Conservation (phyloP, 2,113 vertebrate species). For the Onychostruthus taczanowskii region DNA sequence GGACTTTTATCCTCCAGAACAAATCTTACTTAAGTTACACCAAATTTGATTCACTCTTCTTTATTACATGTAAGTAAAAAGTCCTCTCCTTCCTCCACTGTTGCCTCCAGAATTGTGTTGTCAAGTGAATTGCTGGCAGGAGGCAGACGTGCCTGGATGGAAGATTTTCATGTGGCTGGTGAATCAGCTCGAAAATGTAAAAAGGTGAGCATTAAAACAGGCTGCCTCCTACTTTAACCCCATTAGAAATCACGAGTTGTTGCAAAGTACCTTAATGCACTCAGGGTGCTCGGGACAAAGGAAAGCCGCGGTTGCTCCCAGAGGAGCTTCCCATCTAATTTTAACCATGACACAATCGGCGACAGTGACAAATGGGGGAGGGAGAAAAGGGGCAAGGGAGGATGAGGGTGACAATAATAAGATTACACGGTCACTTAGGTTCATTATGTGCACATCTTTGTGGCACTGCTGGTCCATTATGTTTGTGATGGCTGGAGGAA, state of each 20-base stretch:
- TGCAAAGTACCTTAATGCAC: background rate
- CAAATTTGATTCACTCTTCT: background rate
- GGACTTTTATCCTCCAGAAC: background rate
- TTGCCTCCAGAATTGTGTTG: background rate
- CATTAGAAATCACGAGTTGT: background rate
- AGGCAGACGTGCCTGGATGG: background rate
- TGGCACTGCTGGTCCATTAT: background rate
- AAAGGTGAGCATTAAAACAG: background rate
- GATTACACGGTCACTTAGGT: slow-evolving; percentile 54
- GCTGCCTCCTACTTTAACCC: background rate
- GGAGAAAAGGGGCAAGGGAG: slow-evolving; percentile 4
- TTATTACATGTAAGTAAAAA: background rate
- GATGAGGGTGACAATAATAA: slow-evolving; percentile 40
- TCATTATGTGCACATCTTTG: background rate
- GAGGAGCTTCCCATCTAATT: slow-evolving; percentile 31
- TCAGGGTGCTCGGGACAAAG: background rate
- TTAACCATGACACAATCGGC: background rate
- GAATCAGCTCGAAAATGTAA: background rate
- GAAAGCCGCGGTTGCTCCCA: background rate
- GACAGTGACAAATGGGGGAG: background rate
- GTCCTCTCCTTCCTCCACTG: background rate
- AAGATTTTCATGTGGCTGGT: background rate
- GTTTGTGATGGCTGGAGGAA: background rate
- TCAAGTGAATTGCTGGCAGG: background rate
- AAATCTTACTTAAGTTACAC: background rate